phyloP scores from a whole-genome alignment of 2,797 vertebrate genomes.

The Bradypodion pumilum region DNA sequence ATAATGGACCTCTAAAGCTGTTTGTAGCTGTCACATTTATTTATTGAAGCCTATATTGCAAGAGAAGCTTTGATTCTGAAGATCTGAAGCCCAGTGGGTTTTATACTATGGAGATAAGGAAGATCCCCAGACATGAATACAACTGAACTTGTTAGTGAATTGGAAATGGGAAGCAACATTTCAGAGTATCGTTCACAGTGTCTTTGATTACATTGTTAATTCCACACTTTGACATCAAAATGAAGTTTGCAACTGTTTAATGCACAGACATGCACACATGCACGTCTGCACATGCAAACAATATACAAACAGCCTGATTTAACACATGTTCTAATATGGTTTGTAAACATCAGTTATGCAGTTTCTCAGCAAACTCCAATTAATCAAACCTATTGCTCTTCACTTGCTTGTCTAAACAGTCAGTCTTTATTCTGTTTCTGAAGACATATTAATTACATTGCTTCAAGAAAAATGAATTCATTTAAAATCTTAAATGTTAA shows the following conservation, averaged over 20 bases:
- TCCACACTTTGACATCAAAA: constrained; percentile 44
- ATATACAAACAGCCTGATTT: constrained; percentile 9
- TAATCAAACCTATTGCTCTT: constrained; percentile 34
- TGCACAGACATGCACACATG: constrained; percentile 4
- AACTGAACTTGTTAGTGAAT: constrained; percentile 12
- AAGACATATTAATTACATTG: constrained; percentile 35
- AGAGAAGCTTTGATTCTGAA: background rate
- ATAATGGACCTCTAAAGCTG: too few relatives aligned
- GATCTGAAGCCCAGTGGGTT: background rate
- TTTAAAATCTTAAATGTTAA: constrained; percentile 43
- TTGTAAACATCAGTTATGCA: constrained; percentile 36
- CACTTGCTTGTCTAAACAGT: constrained; percentile 34
- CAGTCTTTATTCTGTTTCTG: constrained; percentile 21
- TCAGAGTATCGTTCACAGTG: background rate
- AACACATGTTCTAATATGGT: constrained; percentile 15
- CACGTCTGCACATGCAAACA: too few relatives aligned
- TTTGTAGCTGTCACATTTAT: too few relatives aligned
- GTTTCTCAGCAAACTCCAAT: constrained; percentile 36
- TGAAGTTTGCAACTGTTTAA: constrained; percentile 6
- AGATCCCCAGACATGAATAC: constrained; percentile 14
- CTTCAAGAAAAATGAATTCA: constrained; percentile 30
- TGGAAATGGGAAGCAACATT: constrained; percentile 31
- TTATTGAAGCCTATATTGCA: too few relatives aligned
- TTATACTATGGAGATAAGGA: constrained; percentile 40
- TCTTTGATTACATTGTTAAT: constrained; percentile 40